Evolutionary conservation across 2,797 vertebrate species (phyloP), one percentile per base, ranked within the genome.

Genomic region (Phoxinus dragarum): DNA sequence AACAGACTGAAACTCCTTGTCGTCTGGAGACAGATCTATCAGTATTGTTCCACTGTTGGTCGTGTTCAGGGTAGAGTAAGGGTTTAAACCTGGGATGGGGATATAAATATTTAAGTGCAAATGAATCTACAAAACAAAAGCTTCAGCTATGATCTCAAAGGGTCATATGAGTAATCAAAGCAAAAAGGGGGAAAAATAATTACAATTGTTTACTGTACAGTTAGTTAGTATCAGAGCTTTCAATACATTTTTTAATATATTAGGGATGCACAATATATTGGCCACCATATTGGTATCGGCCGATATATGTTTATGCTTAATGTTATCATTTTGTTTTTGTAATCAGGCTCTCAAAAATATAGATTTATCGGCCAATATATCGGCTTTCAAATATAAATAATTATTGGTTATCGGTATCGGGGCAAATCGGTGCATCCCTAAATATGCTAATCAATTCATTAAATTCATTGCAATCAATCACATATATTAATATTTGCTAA

Each of bases 1-100:
- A 84, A 99, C 98, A 0, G 98, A 99, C 82, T 99, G 98, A 91
- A 98, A 97, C 68, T 99, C 98, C 90, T 99, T 99, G 93, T 99
- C 98, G 0, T 99, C 97, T 56, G 97, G 95, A 88, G 97, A 95
- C 71, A 99, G 96, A 91, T 99, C 98, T 86, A 99, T 96, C 75
- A 99, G 95, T 91, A 99, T 95, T 76, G 98, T 99, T 85, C 98
- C 98, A 92, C 99, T 98, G 93, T 93, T 98, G 90, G 97, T 96
- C 88, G 97, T 98, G 94, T 99, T 98, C 94, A 99, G 98, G 92
- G 98, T 97, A 95, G 99, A 94, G 86, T 99, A 99, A 54, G 98
- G 97, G 93, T 98, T 99, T 89, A 94, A 95, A 90, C 98, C 98
- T 99, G 91, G n/a, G 91, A 91, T 14, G 23, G 16, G 17, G 21